Evolutionary conservation across 1,140 invertebrate genomes (phyloP).

Genomic region (Ceratosolen fusciceps): DNA sequence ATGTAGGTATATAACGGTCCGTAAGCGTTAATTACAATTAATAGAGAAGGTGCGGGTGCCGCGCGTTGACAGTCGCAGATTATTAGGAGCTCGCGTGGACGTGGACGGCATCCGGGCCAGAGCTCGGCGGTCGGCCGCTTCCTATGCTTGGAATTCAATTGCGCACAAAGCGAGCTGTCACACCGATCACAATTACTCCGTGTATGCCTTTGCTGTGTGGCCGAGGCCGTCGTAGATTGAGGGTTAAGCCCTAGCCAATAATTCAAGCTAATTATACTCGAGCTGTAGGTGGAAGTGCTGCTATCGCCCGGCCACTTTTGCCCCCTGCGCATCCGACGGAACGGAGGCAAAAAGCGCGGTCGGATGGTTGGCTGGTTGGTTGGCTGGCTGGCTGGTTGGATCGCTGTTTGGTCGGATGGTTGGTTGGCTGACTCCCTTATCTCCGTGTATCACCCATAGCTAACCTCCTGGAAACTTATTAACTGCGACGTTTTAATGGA

Average conservation of each 20-base stretch:
- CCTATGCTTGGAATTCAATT: background rate
- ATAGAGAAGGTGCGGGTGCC: background rate
- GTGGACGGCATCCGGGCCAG: too few relatives aligned
- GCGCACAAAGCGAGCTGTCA: background rate
- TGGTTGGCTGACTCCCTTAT: too few relatives aligned
- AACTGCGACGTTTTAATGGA: conserved; percentile 29
- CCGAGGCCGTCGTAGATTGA: conserved; percentile 52
- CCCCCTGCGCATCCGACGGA: too few relatives aligned
- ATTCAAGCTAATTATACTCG: conserved; percentile 59
- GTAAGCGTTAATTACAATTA: conserved; percentile 25
- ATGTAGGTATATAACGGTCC: background rate
- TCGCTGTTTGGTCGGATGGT: too few relatives aligned
- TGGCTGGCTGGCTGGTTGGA: too few relatives aligned
- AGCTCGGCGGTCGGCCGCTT: background rate
- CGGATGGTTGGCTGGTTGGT: too few relatives aligned
- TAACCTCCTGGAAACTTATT: conserved; percentile 25
- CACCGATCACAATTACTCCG: conserved; percentile 25
- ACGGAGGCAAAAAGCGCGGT: background rate
- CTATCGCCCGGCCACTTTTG: background rate
- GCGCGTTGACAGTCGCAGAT: background rate
- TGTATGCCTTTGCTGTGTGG: conserved; percentile 1
- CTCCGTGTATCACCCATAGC: conserved; percentile 28
- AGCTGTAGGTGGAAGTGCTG: background rate
- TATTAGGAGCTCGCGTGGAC: conserved; percentile 15
- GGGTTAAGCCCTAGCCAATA: conserved; percentile 60